Percentiles rank a stretch among this genome's conserved stretches.
phyloP scores from a whole-genome alignment of 2,797 vertebrate genomes.

The Botia kubotai region DNA sequence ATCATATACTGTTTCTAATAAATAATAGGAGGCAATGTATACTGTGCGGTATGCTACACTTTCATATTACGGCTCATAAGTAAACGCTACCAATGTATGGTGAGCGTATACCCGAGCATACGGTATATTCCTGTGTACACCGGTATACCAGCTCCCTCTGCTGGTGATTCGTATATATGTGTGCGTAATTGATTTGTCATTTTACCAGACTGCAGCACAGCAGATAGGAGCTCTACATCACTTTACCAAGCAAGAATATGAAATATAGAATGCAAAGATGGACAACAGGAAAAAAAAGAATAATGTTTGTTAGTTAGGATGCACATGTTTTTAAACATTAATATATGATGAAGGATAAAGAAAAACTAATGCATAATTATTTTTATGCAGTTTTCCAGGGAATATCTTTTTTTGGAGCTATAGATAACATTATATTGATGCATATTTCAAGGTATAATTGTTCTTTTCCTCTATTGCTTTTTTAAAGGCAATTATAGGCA shows the following conservation, averaged over 20 bases:
- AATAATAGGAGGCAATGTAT: neutral
- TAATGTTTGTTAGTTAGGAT: neutral
- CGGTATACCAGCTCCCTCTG: constrained; percentile 69
- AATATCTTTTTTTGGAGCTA: neutral
- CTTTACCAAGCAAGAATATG: neutral
- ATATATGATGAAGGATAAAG: neutral
- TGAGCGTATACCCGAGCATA: neutral
- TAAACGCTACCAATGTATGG: neutral
- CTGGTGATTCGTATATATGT: constrained; percentile 64
- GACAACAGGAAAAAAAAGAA: neutral
- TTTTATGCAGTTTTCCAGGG: neutral
- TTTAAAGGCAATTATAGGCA: neutral
- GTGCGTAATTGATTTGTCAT: constrained; percentile 28
- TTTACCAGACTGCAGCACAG: constrained; percentile 25
- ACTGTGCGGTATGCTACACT: neutral
- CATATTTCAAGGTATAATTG: neutral
- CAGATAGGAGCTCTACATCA: constrained; percentile 2
- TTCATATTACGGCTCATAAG: neutral
- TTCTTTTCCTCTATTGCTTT: neutral
- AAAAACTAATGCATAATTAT: neutral
- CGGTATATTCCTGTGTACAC: no score
- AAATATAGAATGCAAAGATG: neutral
- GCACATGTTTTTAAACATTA: no score
- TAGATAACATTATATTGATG: neutral
- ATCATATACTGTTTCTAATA: constrained; percentile 23